phyloP scores from a whole-genome alignment of 2,113 vertebrate species.

The Corynorhinus townsendii region DNA sequence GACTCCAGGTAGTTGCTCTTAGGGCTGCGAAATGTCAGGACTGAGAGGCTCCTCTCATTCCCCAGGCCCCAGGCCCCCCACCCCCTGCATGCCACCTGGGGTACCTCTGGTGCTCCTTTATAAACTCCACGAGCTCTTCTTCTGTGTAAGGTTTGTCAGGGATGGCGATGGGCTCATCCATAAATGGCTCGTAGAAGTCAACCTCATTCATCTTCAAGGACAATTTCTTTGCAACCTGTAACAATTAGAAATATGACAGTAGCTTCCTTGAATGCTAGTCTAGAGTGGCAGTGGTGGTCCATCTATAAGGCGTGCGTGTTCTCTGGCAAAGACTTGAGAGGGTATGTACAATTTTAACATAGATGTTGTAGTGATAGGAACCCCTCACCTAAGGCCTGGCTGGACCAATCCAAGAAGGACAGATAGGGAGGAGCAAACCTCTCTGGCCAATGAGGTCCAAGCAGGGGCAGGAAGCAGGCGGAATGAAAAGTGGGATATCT shows the following conservation, averaged over 20 bases:
- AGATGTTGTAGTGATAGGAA: background rate
- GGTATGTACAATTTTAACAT: background rate
- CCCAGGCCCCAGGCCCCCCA: background rate
- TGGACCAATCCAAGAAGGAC: background rate
- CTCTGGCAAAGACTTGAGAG: background rate
- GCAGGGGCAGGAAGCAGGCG: background rate
- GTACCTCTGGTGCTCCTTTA: conserved; percentile 91
- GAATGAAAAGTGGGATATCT: background rate
- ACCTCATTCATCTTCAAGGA: conserved; percentile 96
- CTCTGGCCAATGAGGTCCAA: background rate
- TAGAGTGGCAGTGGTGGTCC: background rate
- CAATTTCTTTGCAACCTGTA: conserved; percentile 94
- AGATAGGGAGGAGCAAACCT: background rate
- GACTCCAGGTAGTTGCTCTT: background rate
- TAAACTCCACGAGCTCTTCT: conserved; percentile 92
- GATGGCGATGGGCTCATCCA: conserved; percentile 92
- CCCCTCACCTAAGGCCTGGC: background rate
- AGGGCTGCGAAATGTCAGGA: background rate
- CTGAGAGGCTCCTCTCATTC: background rate
- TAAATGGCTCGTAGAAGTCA: conserved; percentile 98
- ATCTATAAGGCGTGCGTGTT: background rate
- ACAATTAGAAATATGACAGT: background rate
- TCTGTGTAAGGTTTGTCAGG: conserved; percentile 93
- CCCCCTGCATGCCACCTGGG: background rate
- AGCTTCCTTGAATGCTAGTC: background rate